Percentiles rank a stretch among this genome's conserved stretches.
Evolutionary conservation across 2,888 invertebrate genomes (phyloP).

Genomic region (Ophioninae sp.): DNA sequence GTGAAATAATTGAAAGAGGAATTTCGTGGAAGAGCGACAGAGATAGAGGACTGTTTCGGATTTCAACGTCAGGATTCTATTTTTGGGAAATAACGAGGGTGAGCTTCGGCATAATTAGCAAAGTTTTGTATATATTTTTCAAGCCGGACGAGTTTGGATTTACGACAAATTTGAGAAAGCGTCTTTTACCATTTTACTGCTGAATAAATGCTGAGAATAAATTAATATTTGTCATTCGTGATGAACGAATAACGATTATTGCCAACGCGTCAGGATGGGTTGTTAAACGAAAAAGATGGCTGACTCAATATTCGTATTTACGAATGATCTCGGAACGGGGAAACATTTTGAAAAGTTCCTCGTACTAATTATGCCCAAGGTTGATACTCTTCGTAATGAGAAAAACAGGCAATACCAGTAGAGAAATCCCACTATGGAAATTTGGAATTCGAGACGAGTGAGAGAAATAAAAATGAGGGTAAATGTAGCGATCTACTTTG

Average conservation of each 20-base stretch:
- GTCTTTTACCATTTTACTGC: not conserved
- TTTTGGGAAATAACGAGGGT: constrained; percentile 5
- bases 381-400: not conserved
- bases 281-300: not conserved
- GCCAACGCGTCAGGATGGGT: not conserved
- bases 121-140: constrained; percentile 4
- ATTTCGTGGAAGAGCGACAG: not conserved
- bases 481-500: constrained; percentile 11
- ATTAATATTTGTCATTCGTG: not conserved
- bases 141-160: not conserved
- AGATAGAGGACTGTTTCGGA: not conserved
- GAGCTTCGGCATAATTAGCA: constrained; percentile 15
- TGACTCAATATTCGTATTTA: not conserved
- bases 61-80: not conserved
- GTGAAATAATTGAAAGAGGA: constrained; percentile 2
- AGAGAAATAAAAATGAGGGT: not conserved
- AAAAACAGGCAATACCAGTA: not conserved
- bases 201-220: not conserved
- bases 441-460: not conserved
- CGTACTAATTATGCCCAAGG: constrained; percentile 1
- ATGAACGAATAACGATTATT: not conserved
- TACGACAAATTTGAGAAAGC: not conserved
- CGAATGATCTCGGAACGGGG: not conserved
- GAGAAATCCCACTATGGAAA: constrained; percentile 5
- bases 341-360: not conserved